A percentile compares a stretch with the other conserved stretches of the same genome.
Evolutionary conservation across 2,113 vertebrate genomes (phyloP).

Genomic region (Dryoscopus gambensis): DNA sequence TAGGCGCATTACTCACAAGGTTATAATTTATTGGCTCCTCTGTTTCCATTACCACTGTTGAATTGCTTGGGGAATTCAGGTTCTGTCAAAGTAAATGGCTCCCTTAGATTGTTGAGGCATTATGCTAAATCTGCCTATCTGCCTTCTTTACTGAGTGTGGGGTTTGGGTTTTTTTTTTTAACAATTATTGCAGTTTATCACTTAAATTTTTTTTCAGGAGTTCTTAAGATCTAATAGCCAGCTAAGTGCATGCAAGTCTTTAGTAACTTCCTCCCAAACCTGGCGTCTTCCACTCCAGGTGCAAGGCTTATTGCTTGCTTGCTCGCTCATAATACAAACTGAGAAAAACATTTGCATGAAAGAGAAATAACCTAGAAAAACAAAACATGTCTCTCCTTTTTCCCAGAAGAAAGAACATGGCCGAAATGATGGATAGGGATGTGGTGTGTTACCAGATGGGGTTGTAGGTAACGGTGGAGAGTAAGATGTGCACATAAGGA

Average conservation of each 20-base stretch:
- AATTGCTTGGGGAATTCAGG: conserved; percentile 39
- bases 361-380: conserved; percentile 4
- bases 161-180: neutral
- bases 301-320: neutral
- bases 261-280: neutral
- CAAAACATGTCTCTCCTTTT: neutral
- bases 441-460: neutral
- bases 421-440: neutral
- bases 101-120: conserved; percentile 1
- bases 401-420: neutral
- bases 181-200: neutral
- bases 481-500: neutral
- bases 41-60: conserved; percentile 48
- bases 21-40: conserved; percentile 64
- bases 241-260: neutral
- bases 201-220: neutral
- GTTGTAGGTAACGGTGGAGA: neutral
- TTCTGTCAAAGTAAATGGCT: conserved; percentile 56
- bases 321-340: neutral
- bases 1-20: conserved; percentile 24
- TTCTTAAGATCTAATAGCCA: neutral
- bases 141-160: neutral
- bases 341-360: conserved; percentile 18
- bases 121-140: conserved; percentile 25
- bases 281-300: neutral